A percentile compares a stretch with the other conserved stretches of the same genome.
Conservation (phyloP, 1,140 invertebrate genomes). For the Piezodorus guildinii region DNA sequence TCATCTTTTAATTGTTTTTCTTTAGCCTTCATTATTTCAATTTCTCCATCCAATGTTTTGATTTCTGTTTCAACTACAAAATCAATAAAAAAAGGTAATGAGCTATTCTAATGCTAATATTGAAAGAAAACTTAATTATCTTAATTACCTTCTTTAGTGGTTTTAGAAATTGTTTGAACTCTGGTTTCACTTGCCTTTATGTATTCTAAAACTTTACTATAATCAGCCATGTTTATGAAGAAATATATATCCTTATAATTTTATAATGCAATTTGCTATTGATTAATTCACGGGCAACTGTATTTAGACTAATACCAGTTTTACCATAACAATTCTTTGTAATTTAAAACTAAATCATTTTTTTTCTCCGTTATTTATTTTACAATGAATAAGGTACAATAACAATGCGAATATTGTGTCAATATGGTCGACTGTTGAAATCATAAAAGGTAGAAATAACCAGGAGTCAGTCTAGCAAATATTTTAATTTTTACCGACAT, state of each 20-base stretch:
- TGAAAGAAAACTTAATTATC: neutral
- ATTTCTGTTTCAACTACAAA: neutral
- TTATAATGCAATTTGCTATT: neutral
- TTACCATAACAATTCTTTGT: neutral
- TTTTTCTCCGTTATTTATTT: no score
- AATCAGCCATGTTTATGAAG: neutral
- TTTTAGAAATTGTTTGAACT: neutral
- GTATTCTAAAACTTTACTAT: neutral
- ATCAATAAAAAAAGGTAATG: no score
- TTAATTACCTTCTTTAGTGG: neutral
- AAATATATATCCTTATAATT: neutral
- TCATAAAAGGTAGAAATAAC: no score
- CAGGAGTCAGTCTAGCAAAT: no score
- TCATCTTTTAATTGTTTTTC: conserved; percentile 9
- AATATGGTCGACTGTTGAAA: no score
- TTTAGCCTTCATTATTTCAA: neutral
- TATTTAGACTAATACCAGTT: neutral
- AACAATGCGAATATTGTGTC: no score
- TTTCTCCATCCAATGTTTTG: neutral
- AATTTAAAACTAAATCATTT: neutral
- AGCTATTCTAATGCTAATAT: no score
- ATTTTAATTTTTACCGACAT: no score
- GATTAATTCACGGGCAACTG: neutral
- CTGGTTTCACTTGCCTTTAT: neutral
- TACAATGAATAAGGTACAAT: no score